These are phyloP conservation scores for Pelecanoides urinatrix DNA, from an alignment of 2,113 vertebrate genomes.

Conservation along the genomic window DNA sequence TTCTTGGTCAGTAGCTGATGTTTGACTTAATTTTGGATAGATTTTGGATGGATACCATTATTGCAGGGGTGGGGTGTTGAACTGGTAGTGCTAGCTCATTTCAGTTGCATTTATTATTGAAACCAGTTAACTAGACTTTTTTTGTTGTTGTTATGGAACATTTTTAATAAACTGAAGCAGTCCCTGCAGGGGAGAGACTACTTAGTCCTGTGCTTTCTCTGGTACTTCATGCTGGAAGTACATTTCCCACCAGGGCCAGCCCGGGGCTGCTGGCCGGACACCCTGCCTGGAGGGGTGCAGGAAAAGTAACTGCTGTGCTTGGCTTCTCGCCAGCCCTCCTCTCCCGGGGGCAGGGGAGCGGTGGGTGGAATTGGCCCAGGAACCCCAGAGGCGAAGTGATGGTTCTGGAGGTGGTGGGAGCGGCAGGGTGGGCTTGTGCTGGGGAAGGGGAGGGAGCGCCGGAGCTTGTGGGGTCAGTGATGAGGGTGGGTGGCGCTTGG, in stretches of 20 bases:
- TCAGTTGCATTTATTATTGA: background rate
- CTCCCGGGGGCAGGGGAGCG: too few species aligned
- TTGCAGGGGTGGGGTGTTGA: background rate
- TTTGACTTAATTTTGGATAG: background rate
- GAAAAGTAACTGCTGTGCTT: too few species aligned
- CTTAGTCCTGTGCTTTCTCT: background rate
- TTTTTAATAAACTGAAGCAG: too few species aligned
- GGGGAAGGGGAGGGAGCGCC: background rate
- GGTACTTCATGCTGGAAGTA: fast-evolving
- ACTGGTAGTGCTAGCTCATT: background rate
- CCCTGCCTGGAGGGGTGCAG: too few species aligned
- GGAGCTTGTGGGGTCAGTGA: background rate
- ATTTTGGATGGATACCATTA: background rate
- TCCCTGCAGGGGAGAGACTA: too few species aligned
- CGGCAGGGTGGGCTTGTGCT: too few species aligned
- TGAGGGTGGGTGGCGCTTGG: fast-evolving
- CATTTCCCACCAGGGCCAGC: fast-evolving
- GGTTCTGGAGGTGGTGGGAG: fast-evolving
- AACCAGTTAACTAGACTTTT: background rate
- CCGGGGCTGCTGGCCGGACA: fast-evolving
- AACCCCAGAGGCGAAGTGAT: too few species aligned
- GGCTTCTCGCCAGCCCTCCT: background rate
- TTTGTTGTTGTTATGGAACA: background rate
- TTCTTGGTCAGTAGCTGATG: background rate
- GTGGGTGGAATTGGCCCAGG: background rate